Percentiles rank a stretch among this genome's conserved stretches.
Conservation (phyloP, 2,888 invertebrate species). For the Polyommatus icarus region DNA sequence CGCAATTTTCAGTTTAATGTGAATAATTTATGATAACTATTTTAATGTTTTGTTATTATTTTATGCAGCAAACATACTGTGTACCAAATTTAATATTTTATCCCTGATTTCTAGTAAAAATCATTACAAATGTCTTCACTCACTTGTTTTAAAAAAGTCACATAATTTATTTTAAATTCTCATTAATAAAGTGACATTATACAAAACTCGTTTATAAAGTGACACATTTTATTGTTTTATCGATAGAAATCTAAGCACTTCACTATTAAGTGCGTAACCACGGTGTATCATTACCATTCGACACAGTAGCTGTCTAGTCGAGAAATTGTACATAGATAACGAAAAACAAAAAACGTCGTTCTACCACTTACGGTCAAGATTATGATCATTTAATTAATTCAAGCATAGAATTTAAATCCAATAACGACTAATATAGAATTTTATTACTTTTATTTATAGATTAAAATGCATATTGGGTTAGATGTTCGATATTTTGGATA, state of each 20-base stretch:
- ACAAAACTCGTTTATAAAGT: background rate
- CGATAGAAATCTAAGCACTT: constrained; percentile 31
- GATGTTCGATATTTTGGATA: background rate
- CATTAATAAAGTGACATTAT: too few species aligned
- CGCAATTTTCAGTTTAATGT: constrained; percentile 4
- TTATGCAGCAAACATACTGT: background rate
- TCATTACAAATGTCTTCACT: background rate
- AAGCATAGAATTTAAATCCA: constrained; percentile 17
- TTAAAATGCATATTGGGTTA: background rate
- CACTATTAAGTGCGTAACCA: constrained; percentile 36
- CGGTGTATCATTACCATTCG: constrained; percentile 50
- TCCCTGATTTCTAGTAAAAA: too few species aligned
- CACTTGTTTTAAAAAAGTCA: background rate
- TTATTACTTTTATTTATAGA: background rate
- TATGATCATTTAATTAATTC: constrained; percentile 27
- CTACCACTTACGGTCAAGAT: constrained; percentile 27
- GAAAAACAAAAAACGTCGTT: constrained; percentile 26
- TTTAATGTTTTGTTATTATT: background rate
- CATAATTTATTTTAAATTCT: background rate
- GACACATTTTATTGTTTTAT: background rate
- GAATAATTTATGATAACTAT: background rate
- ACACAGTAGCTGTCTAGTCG: constrained; percentile 44
- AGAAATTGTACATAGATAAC: constrained; percentile 31
- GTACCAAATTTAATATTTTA: background rate
- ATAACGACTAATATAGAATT: background rate